A percentile compares a stretch with the other conserved stretches of the same genome.
Conservation (phyloP, 2,888 invertebrate genomes). For the Drosophila stalkeri region DNA sequence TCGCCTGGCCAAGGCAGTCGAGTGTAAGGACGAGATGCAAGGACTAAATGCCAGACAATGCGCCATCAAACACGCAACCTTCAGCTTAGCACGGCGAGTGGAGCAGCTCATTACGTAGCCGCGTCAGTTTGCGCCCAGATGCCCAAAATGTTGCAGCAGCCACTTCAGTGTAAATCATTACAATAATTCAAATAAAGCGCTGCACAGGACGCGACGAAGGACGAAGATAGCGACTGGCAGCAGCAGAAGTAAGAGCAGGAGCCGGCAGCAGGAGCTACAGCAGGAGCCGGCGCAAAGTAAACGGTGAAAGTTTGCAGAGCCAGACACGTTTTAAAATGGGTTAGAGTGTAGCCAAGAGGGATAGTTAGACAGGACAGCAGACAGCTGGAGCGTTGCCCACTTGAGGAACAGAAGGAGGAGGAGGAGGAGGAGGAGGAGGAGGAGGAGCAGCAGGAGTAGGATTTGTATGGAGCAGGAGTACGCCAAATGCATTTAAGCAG, state of each 20-base stretch:
- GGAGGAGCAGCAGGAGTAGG: constrained; percentile 37
- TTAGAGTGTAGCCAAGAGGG: constrained; percentile 8
- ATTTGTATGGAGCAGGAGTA: not conserved
- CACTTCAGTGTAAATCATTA: constrained; percentile 73
- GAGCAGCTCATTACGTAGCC: constrained; percentile 51
- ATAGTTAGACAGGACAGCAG: constrained; percentile 30
- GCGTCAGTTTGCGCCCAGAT: constrained; percentile 33
- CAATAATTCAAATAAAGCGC: constrained; percentile 72
- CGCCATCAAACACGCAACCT: constrained; percentile 39
- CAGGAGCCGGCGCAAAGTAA: constrained; percentile 44
- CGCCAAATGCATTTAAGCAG: constrained; percentile 73
- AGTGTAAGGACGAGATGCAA: constrained; percentile 20
- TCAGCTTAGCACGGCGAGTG: constrained; percentile 27
- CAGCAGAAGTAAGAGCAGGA: constrained; percentile 2
- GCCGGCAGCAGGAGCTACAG: not conserved
- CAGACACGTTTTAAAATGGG: constrained; percentile 39
- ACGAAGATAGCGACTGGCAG: constrained; percentile 21
- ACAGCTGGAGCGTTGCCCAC: constrained; percentile 50
- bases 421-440: constrained; percentile 31
- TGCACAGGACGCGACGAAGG: constrained; percentile 25
- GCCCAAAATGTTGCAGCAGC: constrained; percentile 54
- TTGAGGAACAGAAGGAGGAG: constrained; percentile 61
- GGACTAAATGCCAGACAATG: constrained; percentile 47
- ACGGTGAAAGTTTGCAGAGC: constrained; percentile 65
- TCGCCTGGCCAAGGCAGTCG: constrained; percentile 12